Conservation (phyloP, 2,797 vertebrate genomes). For the Leuciscus waleckii region DNA sequence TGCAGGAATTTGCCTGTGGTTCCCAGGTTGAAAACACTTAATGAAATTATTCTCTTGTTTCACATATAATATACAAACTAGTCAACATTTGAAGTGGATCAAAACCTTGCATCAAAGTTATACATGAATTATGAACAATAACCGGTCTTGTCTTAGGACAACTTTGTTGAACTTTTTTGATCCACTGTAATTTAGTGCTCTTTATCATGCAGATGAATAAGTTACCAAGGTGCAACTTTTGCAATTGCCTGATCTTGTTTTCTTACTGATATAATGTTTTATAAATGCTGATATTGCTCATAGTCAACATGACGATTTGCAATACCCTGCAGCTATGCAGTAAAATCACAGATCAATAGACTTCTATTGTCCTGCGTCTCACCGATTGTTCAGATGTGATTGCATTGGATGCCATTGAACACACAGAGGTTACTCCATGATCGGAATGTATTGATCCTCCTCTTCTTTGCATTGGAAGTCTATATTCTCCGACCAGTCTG, state of each 20-base stretch:
- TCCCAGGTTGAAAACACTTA: not conserved
- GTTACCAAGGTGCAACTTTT: not conserved
- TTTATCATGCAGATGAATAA: not conserved
- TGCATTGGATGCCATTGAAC: constrained; percentile 72
- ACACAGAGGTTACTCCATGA: constrained; percentile 79
- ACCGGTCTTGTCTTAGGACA: no score
- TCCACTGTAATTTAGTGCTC: not conserved
- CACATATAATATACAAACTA: not conserved
- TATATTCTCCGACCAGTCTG: constrained; percentile 54
- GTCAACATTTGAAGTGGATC: no score
- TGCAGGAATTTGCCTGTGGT: not conserved
- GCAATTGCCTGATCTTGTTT: not conserved
- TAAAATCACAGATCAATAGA: constrained; percentile 18
- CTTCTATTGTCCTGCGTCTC: constrained; percentile 23
- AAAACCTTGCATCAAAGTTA: no score
- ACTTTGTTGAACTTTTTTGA: no score
- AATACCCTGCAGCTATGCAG: not conserved
- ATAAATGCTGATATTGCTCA: not conserved
- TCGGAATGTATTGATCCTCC: constrained; percentile 73
- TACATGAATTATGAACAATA: no score
- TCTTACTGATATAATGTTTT: not conserved
- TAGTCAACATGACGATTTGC: not conserved
- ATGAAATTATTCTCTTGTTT: not conserved
- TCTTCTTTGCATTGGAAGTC: constrained; percentile 76
- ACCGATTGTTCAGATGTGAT: constrained; percentile 64